Percentiles rank a stretch among this genome's conserved stretches.
These are phyloP conservation scores for Galagoides demidoff DNA, from an alignment of 2,797 vertebrate genomes.

Conservation along the genomic window DNA sequence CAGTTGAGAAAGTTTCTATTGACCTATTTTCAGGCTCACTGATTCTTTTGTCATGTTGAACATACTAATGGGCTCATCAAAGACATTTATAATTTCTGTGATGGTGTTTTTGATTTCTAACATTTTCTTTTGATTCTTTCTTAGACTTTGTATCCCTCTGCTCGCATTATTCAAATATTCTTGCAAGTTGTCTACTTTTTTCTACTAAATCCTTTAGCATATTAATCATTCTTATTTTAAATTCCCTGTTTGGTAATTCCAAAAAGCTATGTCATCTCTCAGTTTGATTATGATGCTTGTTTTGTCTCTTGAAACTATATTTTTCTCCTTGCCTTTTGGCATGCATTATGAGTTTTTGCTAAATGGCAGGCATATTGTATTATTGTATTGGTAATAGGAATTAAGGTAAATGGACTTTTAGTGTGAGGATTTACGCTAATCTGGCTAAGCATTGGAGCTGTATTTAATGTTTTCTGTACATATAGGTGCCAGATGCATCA, in stretches of 20 bases:
- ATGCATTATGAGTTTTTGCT: neutral
- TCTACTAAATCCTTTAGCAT: neutral
- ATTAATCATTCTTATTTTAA: neutral
- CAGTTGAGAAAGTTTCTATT: neutral
- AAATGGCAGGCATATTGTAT: neutral
- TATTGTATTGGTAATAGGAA: neutral
- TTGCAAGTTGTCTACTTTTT: neutral
- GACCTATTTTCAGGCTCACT: neutral
- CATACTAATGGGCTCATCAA: neutral
- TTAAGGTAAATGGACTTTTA: neutral
- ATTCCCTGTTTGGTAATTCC: neutral
- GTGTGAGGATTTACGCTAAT: neutral
- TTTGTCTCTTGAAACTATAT: neutral
- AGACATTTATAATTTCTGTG: neutral
- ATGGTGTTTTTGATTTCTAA: neutral
- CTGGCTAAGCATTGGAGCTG: neutral
- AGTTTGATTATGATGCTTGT: neutral
- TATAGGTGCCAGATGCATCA: neutral
- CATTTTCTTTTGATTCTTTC: conserved; percentile 22
- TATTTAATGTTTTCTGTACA: neutral
- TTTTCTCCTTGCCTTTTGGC: neutral
- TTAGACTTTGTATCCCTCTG: neutral
- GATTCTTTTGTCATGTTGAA: neutral
- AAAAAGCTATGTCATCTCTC: neutral
- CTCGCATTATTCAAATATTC: conserved; percentile 10